These are phyloP conservation scores for Xiphorhynchus elegans DNA, from an alignment of 2,113 vertebrate species.

Conservation along the genomic window DNA sequence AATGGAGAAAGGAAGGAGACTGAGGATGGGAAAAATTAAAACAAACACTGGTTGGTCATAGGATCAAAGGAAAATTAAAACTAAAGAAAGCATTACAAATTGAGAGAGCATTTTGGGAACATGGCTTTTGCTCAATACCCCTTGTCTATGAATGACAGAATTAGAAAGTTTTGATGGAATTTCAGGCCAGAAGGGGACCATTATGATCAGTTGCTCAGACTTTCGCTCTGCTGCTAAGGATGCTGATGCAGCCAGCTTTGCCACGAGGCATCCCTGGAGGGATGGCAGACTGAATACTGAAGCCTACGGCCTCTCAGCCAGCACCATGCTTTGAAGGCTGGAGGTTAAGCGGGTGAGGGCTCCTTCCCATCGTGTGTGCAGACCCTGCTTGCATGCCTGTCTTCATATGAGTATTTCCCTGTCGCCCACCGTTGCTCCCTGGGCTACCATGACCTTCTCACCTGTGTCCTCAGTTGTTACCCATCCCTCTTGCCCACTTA, in stretches of 20 bases:
- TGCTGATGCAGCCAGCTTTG: constrained; percentile 6
- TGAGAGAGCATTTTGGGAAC: background rate
- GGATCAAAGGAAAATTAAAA: background rate
- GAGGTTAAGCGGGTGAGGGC: background rate
- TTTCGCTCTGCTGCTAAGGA: background rate
- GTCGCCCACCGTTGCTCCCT: rapidly evolving
- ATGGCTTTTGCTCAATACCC: background rate
- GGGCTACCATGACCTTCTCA: background rate
- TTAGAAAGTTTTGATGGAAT: background rate
- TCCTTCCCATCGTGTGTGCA: rapidly evolving
- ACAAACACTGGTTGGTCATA: background rate
- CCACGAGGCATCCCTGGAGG: background rate
- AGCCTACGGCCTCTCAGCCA: rapidly evolving
- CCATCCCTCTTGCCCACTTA: background rate
- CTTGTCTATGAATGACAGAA: background rate
- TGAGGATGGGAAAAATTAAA: background rate
- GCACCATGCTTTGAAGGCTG: rapidly evolving
- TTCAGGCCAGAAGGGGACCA: background rate
- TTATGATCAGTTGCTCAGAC: background rate
- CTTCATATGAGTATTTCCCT: background rate
- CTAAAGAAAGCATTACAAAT: background rate
- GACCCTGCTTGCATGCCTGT: rapidly evolving
- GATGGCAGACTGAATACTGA: background rate
- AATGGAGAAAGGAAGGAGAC: background rate
- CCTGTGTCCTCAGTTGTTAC: background rate